A percentile compares a stretch with the other conserved stretches of the same genome.
Evolutionary conservation across 2,113 vertebrate genomes (phyloP).

Genomic region (Microcebus griseorufus): DNA sequence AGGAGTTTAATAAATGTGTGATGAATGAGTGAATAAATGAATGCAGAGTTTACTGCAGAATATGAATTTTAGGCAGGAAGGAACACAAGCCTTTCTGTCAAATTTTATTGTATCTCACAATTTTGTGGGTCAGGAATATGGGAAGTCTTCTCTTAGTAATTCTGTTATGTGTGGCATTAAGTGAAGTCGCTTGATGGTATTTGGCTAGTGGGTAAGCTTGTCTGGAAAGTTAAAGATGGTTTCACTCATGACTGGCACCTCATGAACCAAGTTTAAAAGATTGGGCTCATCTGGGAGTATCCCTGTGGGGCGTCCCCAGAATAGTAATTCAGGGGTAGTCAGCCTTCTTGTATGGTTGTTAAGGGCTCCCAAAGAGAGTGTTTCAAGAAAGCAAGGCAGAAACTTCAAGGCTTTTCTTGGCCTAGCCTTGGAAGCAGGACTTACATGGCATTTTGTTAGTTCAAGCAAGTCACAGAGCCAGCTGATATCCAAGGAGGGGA

Average conservation of each 20-base stretch:
- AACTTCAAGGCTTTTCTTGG: neutral
- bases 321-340: neutral
- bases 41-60: neutral
- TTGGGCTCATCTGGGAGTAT: neutral
- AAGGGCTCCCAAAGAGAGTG: neutral
- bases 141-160: neutral
- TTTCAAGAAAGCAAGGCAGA: neutral
- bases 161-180: neutral
- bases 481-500: neutral
- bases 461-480: neutral
- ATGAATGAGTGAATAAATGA: neutral
- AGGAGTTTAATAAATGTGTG: conserved; percentile 9
- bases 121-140: neutral
- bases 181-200: neutral
- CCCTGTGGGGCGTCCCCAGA: neutral
- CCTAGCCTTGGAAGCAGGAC: neutral
- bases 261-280: neutral
- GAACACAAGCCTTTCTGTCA: neutral
- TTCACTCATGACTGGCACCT: neutral
- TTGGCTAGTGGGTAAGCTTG: neutral
- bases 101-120: neutral
- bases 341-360: neutral
- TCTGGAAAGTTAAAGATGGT: neutral
- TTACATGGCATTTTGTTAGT: neutral
- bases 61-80: neutral